Percentiles rank a stretch among this genome's conserved stretches.
Evolutionary conservation across 2,797 vertebrate genomes (phyloP).

Genomic region (Epinephelus awoara): DNA sequence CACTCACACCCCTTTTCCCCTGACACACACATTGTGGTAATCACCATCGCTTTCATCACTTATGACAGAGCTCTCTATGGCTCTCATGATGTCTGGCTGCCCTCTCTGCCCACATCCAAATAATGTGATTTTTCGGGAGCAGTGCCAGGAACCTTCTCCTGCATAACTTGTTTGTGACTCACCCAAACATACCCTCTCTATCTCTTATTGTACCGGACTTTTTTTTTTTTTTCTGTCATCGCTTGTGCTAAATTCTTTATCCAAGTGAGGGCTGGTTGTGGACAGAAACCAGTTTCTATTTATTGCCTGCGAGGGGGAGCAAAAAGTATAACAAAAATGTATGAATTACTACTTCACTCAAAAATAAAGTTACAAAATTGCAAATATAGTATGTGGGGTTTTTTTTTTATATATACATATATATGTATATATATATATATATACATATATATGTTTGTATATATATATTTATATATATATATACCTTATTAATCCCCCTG

Average conservation of each 20-base stretch:
- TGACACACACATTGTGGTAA: slow-evolving; percentile 32
- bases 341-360: background rate
- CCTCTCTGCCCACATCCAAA: slow-evolving; percentile 61
- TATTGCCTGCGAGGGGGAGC: slow-evolving; percentile 3
- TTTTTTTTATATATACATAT: no score
- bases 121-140: slow-evolving; percentile 78
- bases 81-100: slow-evolving; percentile 68
- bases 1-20: slow-evolving; percentile 12
- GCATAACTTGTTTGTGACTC: slow-evolving; percentile 78
- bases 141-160: slow-evolving; percentile 77
- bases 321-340: background rate
- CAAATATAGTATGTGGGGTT: background rate
- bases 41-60: slow-evolving; percentile 68
- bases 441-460: no score
- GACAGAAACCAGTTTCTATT: slow-evolving; percentile 66
- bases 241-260: slow-evolving; percentile 50
- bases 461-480: no score
- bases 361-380: background rate
- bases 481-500: no score
- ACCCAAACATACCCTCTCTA: slow-evolving; percentile 60
- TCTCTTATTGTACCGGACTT: slow-evolving; percentile 71
- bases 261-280: slow-evolving; percentile 31
- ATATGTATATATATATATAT: no score
- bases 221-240: slow-evolving; percentile 58
- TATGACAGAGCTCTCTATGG: slow-evolving; percentile 53